A percentile compares a stretch with the other conserved stretches of the same genome.
phyloP scores from a whole-genome alignment of 2,888 invertebrate genomes.

The Mystacides longicornis region DNA sequence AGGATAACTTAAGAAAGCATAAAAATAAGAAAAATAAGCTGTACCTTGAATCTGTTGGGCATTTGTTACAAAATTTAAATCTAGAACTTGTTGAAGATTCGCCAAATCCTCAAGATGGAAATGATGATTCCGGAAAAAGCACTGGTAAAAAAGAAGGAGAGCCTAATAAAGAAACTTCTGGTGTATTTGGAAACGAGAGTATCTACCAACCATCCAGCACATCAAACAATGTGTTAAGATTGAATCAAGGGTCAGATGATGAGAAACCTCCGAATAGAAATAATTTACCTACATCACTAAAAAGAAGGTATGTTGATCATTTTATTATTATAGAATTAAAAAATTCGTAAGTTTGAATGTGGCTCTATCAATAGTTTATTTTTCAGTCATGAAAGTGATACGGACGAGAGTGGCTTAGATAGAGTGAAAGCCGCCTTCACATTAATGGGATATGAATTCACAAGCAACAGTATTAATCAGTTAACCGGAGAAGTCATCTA shows the following conservation, averaged over 20 bases:
- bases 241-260: conserved; percentile 21
- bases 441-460: conserved; percentile 51
- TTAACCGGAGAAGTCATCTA: conserved; percentile 55
- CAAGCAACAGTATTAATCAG: conserved; percentile 24
- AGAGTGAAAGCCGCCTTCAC: conserved; percentile 58
- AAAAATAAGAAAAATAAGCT: neutral
- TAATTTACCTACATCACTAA: conserved; percentile 40
- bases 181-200: neutral
- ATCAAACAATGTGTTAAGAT: neutral
- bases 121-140: neutral
- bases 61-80: conserved; percentile 48
- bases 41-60: conserved; percentile 51
- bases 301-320: conserved; percentile 42
- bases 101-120: conserved; percentile 4
- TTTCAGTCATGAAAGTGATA: conserved; percentile 49
- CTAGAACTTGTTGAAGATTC: conserved; percentile 32
- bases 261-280: conserved; percentile 47
- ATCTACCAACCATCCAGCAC: neutral
- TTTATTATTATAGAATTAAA: too few species aligned
- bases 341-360: neutral
- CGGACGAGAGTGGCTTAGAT: conserved; percentile 45
- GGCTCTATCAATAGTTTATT: conserved; percentile 26
- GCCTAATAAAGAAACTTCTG: neutral
- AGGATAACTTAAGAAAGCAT: neutral
- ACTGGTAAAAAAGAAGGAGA: neutral